Conservation (phyloP, 1,140 invertebrate species). For the Leptopilina clavipes region DNA sequence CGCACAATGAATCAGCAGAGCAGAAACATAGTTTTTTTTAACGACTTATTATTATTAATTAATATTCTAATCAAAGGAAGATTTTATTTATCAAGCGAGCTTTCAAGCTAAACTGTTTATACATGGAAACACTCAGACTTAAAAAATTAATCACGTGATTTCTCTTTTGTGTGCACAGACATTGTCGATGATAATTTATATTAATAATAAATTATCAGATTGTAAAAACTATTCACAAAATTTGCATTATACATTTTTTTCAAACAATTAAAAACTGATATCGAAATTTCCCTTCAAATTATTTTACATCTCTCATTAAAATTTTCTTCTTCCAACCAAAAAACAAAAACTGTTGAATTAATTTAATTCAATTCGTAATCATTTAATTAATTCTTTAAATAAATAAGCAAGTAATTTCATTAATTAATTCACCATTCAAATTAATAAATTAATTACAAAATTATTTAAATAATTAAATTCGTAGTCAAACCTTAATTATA, state of each 20-base stretch:
- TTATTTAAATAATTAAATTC: no score
- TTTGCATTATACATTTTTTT: neutral
- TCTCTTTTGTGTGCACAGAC: slow-evolving; percentile 23
- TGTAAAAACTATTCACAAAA: slow-evolving; percentile 9
- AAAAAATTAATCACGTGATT: slow-evolving; percentile 25
- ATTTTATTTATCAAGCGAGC: slow-evolving; percentile 13
- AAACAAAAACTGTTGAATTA: neutral
- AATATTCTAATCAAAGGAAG: neutral
- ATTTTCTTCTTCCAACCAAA: neutral
- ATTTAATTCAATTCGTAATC: no score
- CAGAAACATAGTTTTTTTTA: slow-evolving; percentile 5
- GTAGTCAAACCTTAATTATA: no score
- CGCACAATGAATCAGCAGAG: slow-evolving; percentile 10
- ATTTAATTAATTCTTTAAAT: no score
- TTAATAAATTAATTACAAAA: no score
- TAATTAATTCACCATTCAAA: no score
- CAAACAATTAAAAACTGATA: neutral
- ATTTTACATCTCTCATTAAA: neutral
- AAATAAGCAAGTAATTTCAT: no score
- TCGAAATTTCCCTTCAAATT: no score
- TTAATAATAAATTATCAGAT: slow-evolving; percentile 6
- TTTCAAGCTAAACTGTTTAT: slow-evolving; percentile 21
- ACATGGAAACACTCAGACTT: slow-evolving; percentile 26
- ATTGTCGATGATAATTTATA: slow-evolving; percentile 13
- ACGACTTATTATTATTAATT: slow-evolving; percentile 9